phyloP scores from a whole-genome alignment of 2,113 vertebrate genomes.

The Gymnogyps californianus region DNA sequence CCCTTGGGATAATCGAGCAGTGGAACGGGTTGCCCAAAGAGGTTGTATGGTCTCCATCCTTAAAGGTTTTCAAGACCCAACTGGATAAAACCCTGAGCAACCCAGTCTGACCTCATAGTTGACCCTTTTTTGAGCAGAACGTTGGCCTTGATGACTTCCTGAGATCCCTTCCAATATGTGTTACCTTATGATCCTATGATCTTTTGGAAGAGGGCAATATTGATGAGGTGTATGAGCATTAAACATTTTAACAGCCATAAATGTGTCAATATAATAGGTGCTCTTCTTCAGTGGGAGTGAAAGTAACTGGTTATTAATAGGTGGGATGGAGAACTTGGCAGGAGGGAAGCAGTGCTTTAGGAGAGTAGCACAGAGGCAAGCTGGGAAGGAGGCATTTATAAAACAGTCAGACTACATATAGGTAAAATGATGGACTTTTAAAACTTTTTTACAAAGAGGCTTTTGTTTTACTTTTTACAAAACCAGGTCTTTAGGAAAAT shows the following conservation, averaged over 20 bases:
- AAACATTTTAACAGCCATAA: not conserved
- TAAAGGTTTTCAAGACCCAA: not conserved
- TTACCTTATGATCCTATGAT: not conserved
- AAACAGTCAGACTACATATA: not conserved
- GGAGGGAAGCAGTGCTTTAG: not conserved
- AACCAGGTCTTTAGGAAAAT: not conserved
- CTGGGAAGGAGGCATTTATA: not conserved
- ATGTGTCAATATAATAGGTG: not conserved
- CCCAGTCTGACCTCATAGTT: not conserved
- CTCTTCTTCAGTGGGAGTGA: not conserved
- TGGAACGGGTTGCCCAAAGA: not conserved
- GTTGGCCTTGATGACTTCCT: not conserved
- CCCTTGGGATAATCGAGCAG: rapidly evolving
- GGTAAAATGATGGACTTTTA: not conserved
- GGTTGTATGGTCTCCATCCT: not conserved
- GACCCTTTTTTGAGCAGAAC: not conserved
- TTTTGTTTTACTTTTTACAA: not conserved
- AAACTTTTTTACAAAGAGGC: not conserved
- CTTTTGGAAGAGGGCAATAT: not conserved
- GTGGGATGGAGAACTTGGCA: not conserved
- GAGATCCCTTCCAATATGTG: not conserved
- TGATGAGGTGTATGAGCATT: not conserved
- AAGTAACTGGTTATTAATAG: not conserved
- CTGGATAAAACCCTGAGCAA: not conserved
- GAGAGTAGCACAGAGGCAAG: not conserved